Conservation (phyloP, 2,888 invertebrate species). For the Spodoptera littoralis region DNA sequence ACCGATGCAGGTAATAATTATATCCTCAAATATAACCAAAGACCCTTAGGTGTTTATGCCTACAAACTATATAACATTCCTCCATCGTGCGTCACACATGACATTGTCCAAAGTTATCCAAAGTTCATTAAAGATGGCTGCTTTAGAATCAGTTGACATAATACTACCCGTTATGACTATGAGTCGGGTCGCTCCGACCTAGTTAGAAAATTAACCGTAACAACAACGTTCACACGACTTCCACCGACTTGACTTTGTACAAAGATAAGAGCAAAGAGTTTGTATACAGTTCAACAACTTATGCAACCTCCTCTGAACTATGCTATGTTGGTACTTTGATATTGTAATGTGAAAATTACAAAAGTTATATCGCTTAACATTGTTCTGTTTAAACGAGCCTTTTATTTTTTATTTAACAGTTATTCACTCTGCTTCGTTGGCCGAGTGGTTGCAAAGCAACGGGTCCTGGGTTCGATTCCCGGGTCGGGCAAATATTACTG, state of each 20-base stretch:
- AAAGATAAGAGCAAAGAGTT: slow-evolving; percentile 30
- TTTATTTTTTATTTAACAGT: too few species aligned
- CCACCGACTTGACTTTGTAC: slow-evolving; percentile 24
- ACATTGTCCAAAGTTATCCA: not conserved
- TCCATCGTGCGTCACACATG: too few species aligned
- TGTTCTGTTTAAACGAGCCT: too few species aligned
- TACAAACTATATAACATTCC: too few species aligned
- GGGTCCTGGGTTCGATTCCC: too few species aligned
- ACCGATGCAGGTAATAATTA: too few species aligned
- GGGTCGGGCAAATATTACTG: too few species aligned
- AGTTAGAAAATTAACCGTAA: slow-evolving; percentile 33
- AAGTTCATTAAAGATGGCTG: not conserved
- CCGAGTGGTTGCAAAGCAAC: too few species aligned
- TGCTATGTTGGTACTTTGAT: not conserved
- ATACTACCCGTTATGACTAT: not conserved
- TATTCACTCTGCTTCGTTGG: too few species aligned
- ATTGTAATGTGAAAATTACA: not conserved
- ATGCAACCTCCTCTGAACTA: not conserved
- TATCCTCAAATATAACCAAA: too few species aligned
- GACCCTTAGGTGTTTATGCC: too few species aligned
- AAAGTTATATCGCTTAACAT: too few species aligned
- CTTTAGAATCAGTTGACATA: slow-evolving; percentile 6
- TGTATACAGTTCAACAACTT: slow-evolving; percentile 15
- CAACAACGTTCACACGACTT: slow-evolving; percentile 9
- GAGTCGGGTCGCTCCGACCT: slow-evolving; percentile 9